Evolutionary conservation across 1,140 invertebrate species (phyloP).

Genomic region (Platorchestia sp.): DNA sequence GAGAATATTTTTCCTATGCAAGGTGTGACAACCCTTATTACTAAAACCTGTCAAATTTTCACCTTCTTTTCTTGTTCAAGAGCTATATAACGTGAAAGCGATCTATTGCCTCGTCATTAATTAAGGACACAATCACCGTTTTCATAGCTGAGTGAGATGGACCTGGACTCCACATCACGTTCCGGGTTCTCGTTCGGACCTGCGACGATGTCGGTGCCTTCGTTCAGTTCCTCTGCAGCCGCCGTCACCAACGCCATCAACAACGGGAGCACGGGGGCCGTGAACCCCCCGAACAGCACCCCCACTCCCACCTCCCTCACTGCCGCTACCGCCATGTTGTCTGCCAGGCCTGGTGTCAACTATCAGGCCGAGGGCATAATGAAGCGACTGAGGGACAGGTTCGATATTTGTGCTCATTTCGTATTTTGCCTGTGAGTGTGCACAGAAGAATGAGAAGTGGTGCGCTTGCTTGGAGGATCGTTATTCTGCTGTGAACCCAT

Average conservation of each 20-base stretch:
- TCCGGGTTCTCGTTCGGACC: conserved; percentile 18
- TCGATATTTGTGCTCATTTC: neutral
- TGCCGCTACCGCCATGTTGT: conserved; percentile 57
- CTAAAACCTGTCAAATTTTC: neutral
- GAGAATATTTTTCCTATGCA: neutral
- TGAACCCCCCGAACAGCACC: conserved; percentile 58
- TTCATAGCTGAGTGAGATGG: neutral
- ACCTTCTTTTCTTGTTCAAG: neutral
- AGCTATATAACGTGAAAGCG: neutral
- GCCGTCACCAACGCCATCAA: conserved; percentile 35
- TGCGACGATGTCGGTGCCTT: neutral
- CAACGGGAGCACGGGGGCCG: conserved; percentile 40
- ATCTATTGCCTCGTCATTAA: neutral
- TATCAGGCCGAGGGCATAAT: conserved; percentile 70
- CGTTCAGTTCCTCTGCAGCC: conserved; percentile 18
- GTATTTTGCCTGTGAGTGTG: neutral
- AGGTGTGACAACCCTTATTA: neutral
- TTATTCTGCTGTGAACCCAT: too few species aligned
- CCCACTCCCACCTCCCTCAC: conserved; percentile 57
- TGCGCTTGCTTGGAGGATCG: neutral
- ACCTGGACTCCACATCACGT: conserved; percentile 19
- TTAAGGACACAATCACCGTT: conserved; percentile 60
- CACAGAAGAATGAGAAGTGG: neutral
- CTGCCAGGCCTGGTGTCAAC: conserved; percentile 56
- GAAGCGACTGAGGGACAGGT: conserved; percentile 76